phyloP scores from a whole-genome alignment of 2,888 invertebrate species.

The Cetonia aurata region DNA sequence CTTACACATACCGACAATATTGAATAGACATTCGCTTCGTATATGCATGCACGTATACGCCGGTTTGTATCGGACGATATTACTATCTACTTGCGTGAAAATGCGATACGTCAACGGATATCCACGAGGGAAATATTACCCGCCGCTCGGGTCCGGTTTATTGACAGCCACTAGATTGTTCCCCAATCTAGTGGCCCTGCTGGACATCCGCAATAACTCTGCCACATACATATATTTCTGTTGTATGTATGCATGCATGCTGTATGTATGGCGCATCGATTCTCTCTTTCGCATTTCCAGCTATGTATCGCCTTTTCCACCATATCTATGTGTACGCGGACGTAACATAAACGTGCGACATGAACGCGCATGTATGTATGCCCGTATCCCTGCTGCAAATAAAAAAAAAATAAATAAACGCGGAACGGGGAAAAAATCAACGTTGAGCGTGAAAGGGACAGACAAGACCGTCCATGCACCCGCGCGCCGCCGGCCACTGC shows the following conservation, averaged over 20 bases:
- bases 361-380: constrained; percentile 7
- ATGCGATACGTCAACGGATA: constrained; percentile 59
- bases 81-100: constrained; percentile 61
- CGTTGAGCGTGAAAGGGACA: not conserved
- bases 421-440: constrained; percentile 5
- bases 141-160: constrained; percentile 61
- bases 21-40: not conserved
- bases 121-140: constrained; percentile 65
- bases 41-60: not conserved
- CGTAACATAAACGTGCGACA: not conserved
- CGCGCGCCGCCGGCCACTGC: not conserved
- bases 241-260: constrained; percentile 49
- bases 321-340: not conserved
- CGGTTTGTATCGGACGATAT: constrained; percentile 2
- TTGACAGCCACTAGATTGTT: constrained; percentile 67
- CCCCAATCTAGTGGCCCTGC: constrained; percentile 64
- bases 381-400: constrained; percentile 6
- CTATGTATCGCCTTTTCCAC: not conserved
- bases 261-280: constrained; percentile 57
- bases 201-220: constrained; percentile 66
- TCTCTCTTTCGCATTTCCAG: constrained; percentile 12
- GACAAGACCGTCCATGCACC: constrained; percentile 13
- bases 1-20: no score
- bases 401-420: constrained; percentile 28
- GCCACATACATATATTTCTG: constrained; percentile 41